Conservation (phyloP, 2,888 invertebrate genomes). For the Ernsta delagoae region DNA sequence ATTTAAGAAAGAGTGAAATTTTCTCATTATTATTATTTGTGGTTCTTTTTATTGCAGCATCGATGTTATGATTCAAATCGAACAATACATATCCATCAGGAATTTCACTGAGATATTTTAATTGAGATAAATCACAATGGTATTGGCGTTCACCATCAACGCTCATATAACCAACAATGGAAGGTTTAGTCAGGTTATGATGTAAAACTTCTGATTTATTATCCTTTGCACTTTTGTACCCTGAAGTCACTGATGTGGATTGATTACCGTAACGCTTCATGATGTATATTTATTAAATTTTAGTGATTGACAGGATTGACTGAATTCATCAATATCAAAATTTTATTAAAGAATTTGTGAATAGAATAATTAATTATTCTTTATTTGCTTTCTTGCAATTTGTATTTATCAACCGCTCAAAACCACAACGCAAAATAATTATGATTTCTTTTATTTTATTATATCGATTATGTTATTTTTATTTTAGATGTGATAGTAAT, state of each 20-base stretch:
- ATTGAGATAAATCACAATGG: constrained; percentile 49
- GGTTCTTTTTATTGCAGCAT: constrained; percentile 50
- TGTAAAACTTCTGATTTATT: not conserved
- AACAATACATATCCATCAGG: constrained; percentile 41
- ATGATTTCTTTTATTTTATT: too few species aligned
- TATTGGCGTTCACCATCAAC: constrained; percentile 51
- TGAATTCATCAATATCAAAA: too few species aligned
- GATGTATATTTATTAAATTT: too few species aligned
- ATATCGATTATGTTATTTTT: too few species aligned
- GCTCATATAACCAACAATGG: constrained; percentile 53
- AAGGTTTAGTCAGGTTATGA: constrained; percentile 33
- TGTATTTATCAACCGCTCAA: too few species aligned
- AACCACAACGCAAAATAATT: too few species aligned
- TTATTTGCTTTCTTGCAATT: too few species aligned
- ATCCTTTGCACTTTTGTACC: not conserved
- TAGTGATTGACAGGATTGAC: too few species aligned
- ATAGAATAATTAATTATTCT: too few species aligned
- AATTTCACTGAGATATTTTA: constrained; percentile 50
- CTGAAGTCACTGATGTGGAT: not conserved
- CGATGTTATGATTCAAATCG: constrained; percentile 52
- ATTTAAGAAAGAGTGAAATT: constrained; percentile 50
- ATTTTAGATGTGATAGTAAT: too few species aligned
- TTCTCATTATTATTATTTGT: constrained; percentile 52
- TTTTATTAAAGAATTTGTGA: too few species aligned
- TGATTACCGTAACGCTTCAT: not conserved